Conservation (phyloP, 2,113 vertebrate species). For the Cygnus atratus region DNA sequence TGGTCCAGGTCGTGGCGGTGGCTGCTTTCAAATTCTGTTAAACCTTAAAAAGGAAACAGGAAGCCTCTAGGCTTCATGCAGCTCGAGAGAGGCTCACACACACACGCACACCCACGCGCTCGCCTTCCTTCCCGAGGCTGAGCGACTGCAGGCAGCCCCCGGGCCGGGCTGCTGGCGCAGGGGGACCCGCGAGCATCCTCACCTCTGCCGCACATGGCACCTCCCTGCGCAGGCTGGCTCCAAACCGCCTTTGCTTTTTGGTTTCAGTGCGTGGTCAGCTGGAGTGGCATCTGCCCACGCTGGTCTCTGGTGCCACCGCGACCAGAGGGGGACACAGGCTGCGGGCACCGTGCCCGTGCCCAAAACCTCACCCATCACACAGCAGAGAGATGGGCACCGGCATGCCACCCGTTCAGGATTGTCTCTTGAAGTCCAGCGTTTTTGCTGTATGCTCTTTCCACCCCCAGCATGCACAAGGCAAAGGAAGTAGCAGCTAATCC, state of each 20-base stretch:
- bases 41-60: slow-evolving; percentile 79
- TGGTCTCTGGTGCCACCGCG: no score
- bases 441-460: neutral
- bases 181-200: neutral
- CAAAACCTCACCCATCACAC: fast-evolving
- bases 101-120: neutral
- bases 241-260: neutral
- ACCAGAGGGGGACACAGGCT: neutral
- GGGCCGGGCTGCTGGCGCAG: neutral
- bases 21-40: slow-evolving; percentile 72
- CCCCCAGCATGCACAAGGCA: fast-evolving
- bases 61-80: slow-evolving; percentile 68
- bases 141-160: neutral
- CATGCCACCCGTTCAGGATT: neutral
- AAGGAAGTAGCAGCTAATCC: neutral
- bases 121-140: slow-evolving; percentile 58
- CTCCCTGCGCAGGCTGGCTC: neutral
- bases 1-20: slow-evolving; percentile 47
- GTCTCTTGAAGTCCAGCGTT: neutral
- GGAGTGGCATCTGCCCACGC: neutral
- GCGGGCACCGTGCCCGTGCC: fast-evolving
- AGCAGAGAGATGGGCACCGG: fast-evolving
- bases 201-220: fast-evolving
- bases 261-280: fast-evolving
- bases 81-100: slow-evolving; percentile 1